These are phyloP conservation scores for Lycaena phlaeas DNA, from an alignment of 2,888 invertebrate genomes.

Conservation along the genomic window DNA sequence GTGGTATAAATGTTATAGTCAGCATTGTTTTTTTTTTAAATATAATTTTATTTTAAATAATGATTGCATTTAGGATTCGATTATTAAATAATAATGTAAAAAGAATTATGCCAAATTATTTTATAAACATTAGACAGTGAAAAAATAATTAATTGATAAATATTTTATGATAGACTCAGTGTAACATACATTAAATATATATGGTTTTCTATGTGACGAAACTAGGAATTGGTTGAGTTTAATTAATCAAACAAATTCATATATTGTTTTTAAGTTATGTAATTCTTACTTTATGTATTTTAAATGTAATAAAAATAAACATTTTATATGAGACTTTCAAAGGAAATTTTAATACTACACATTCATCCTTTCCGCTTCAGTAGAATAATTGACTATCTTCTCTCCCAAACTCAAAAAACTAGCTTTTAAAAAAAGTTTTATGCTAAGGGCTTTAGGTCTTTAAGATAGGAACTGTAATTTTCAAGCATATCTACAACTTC, in stretches of 20 bases:
- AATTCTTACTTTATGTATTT: conserved; percentile 60
- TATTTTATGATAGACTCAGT: conserved; percentile 8
- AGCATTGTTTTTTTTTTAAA: conserved; percentile 39
- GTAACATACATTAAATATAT: conserved; percentile 15
- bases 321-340: conserved; percentile 70
- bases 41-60: conserved; percentile 47
- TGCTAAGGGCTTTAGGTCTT: conserved; percentile 75
- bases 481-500: conserved; percentile 77
- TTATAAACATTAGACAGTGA: conserved; percentile 35
- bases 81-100: conserved; percentile 34
- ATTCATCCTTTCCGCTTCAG: too few species aligned
- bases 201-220: conserved; percentile 25
- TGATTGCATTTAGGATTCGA: conserved; percentile 62
- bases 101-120: conserved; percentile 63
- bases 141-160: conserved; percentile 10
- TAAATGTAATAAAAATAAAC: conserved; percentile 66
- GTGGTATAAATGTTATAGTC: conserved; percentile 59
- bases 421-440: too few species aligned
- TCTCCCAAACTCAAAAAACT: too few species aligned
- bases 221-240: conserved; percentile 38
- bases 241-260: conserved; percentile 38
- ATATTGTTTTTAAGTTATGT: conserved; percentile 49
- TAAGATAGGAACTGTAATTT: conserved; percentile 76
- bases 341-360: conserved; percentile 37
- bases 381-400: too few species aligned